Evolutionary conservation across 2,113 vertebrate genomes (phyloP).

Genomic region (Natator depressus): DNA sequence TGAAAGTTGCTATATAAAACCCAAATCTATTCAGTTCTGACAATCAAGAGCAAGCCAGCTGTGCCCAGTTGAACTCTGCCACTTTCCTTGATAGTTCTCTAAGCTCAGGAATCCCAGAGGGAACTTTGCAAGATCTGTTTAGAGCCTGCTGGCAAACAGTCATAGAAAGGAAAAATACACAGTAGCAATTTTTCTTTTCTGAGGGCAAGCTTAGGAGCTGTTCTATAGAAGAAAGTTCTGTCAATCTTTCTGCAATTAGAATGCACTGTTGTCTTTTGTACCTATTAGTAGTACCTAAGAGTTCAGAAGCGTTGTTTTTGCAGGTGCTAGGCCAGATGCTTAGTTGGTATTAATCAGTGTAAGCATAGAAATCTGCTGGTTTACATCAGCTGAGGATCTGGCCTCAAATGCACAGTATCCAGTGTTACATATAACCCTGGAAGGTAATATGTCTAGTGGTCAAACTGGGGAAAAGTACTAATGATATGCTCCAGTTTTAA

Average conservation of each 20-base stretch:
- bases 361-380: rapidly evolving
- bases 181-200: not conserved
- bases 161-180: not conserved
- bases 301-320: not conserved
- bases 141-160: not conserved
- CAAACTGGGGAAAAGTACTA: not conserved
- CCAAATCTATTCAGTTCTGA: not conserved
- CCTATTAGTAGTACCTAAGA: not conserved
- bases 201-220: not conserved
- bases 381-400: not conserved
- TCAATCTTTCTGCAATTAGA: not conserved
- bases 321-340: not conserved
- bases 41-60: not conserved
- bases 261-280: not conserved
- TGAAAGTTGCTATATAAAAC: not conserved
- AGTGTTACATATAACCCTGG: rapidly evolving
- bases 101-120: not conserved
- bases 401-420: rapidly evolving
- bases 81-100: not conserved
- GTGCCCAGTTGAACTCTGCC: not conserved
- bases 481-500: rapidly evolving
- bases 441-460: not conserved
- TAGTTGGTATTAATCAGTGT: not conserved
- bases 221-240: not conserved
- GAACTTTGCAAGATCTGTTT: not conserved